Conservation (phyloP, 2,888 invertebrate genomes). For the Polylopha cassiicola region DNA sequence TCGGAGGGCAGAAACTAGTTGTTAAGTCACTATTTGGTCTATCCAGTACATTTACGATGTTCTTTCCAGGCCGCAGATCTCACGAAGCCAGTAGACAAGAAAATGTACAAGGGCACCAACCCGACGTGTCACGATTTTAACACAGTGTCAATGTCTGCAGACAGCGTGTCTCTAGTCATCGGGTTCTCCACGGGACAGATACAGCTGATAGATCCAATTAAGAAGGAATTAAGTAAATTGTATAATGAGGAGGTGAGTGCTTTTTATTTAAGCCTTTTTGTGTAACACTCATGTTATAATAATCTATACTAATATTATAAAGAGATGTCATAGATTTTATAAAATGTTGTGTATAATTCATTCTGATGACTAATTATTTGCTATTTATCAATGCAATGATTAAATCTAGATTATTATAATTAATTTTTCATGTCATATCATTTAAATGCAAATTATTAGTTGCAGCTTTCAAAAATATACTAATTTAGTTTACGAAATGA, state of each 20-base stretch:
- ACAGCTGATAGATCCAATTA: conserved; percentile 97
- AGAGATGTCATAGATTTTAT: too few relatives aligned
- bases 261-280: background rate
- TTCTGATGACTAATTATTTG: too few relatives aligned
- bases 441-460: too few relatives aligned
- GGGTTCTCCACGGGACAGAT: conserved; percentile 99
- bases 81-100: conserved; percentile 97
- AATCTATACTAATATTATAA: background rate
- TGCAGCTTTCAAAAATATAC: too few relatives aligned
- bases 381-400: too few relatives aligned
- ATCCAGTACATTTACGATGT: conserved; percentile 21
- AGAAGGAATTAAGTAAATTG: conserved; percentile 96
- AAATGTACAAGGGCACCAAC: conserved; percentile 98
- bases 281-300: background rate
- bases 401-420: too few relatives aligned
- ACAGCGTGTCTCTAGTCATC: conserved; percentile 93
- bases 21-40: too few relatives aligned
- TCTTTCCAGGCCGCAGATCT: conserved; percentile 90
- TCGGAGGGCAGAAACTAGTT: too few relatives aligned
- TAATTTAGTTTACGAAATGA: too few relatives aligned
- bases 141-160: conserved; percentile 85
- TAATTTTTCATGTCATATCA: too few relatives aligned
- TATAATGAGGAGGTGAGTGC: conserved; percentile 96
- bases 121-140: conserved; percentile 99
- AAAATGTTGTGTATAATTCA: too few relatives aligned